Percentiles rank a stretch among this genome's conserved stretches.
phyloP scores from a whole-genome alignment of 2,888 invertebrate species.

The Cheilosia pagana region DNA sequence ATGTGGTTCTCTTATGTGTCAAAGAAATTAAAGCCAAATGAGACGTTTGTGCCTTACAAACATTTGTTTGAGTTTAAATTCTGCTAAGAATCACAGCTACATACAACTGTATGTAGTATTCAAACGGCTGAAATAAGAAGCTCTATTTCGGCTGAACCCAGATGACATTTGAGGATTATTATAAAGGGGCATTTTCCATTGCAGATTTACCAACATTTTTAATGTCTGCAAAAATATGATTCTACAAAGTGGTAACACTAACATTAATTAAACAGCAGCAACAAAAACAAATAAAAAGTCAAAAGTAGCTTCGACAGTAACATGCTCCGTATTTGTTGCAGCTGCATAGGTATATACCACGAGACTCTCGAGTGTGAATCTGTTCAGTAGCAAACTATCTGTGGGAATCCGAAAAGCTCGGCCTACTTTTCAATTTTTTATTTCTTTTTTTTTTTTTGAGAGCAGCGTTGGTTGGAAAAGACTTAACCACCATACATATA shows the following conservation, averaged over 20 bases:
- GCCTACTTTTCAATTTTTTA: slow-evolving; percentile 60
- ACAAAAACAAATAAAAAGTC: slow-evolving; percentile 16
- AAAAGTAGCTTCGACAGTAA: slow-evolving; percentile 40
- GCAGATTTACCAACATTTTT: too few species aligned
- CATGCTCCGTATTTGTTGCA: slow-evolving; percentile 37
- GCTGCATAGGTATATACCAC: slow-evolving; percentile 31
- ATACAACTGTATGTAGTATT: too few species aligned
- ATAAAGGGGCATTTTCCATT: too few species aligned
- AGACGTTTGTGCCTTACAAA: too few species aligned
- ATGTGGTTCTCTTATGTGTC: too few species aligned
- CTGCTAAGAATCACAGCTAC: too few species aligned
- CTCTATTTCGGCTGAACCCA: too few species aligned
- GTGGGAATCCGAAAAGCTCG: slow-evolving; percentile 73
- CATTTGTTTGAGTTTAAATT: too few species aligned
- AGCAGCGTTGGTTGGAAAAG: slow-evolving; percentile 50
- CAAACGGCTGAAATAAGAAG: too few species aligned
- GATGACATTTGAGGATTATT: too few species aligned
- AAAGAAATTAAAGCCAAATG: too few species aligned
- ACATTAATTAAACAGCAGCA: slow-evolving; percentile 16
- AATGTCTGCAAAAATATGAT: neutral
- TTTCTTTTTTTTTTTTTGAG: slow-evolving; percentile 46
- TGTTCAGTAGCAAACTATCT: slow-evolving; percentile 57
- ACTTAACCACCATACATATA: slow-evolving; percentile 33
- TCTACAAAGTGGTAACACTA: slow-evolving; percentile 29
- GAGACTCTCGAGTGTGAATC: slow-evolving; percentile 38